These are phyloP conservation scores for Trilocha varians DNA, from an alignment of 2,888 invertebrate genomes.

Conservation along the genomic window DNA sequence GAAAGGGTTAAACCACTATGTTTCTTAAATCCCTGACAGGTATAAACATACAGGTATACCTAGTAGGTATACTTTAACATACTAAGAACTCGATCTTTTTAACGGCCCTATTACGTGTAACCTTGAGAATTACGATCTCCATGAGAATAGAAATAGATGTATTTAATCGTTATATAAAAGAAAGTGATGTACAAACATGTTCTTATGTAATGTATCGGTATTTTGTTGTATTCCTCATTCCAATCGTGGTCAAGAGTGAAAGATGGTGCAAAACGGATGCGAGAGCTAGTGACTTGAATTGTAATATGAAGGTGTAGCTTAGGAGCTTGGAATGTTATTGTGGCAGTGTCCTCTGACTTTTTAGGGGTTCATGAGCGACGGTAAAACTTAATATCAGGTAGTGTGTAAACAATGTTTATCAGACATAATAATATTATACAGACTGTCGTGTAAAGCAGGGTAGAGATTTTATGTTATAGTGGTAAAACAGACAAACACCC, in stretches of 20 bases:
- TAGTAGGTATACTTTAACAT: neutral
- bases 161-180: slow-evolving; percentile 37
- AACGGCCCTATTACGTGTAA: neutral
- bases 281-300: slow-evolving; percentile 26
- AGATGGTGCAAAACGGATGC: slow-evolving; percentile 66
- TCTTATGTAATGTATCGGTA: slow-evolving; percentile 57
- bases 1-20: too few relatives aligned
- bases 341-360: too few relatives aligned
- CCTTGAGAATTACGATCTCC: neutral
- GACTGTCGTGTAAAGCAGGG: too few relatives aligned
- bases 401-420: too few relatives aligned
- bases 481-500: too few relatives aligned
- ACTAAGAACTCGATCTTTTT: too few relatives aligned
- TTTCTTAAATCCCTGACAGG: too few relatives aligned
- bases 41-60: too few relatives aligned
- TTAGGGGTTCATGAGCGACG: too few relatives aligned
- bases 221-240: slow-evolving; percentile 56
- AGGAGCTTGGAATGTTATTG: slow-evolving; percentile 10
- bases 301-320: slow-evolving; percentile 16
- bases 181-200: slow-evolving; percentile 45
- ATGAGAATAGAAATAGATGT: slow-evolving; percentile 8
- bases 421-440: too few relatives aligned
- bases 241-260: slow-evolving; percentile 38
- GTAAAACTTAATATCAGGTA: too few relatives aligned
- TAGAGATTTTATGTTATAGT: too few relatives aligned